These are phyloP conservation scores for Uria aalge DNA, from an alignment of 2,113 vertebrate species.

Conservation along the genomic window DNA sequence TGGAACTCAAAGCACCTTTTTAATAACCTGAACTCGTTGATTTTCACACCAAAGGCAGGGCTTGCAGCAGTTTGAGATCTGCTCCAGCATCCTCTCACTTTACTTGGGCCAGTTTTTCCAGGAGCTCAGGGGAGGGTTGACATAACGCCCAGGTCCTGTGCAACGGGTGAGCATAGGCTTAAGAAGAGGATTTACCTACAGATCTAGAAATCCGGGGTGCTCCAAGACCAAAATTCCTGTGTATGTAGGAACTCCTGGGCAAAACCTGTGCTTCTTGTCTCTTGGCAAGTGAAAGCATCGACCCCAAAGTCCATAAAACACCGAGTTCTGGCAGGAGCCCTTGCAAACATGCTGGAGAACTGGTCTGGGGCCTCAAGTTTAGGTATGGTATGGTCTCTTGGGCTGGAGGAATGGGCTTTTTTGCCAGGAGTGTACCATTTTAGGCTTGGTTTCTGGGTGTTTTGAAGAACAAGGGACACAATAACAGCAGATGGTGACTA, in stretches of 20 bases:
- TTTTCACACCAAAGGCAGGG: neutral
- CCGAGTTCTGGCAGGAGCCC: neutral
- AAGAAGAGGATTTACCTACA: neutral
- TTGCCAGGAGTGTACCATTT: neutral
- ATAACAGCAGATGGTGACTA: neutral
- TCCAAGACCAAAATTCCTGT: neutral
- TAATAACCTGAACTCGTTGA: neutral
- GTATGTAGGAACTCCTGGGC: neutral
- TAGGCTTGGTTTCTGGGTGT: neutral
- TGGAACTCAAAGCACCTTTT: neutral
- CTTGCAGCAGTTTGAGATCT: neutral
- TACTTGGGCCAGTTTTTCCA: neutral
- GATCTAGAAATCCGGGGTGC: neutral
- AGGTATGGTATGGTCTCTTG: neutral
- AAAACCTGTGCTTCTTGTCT: slow-evolving; percentile 19
- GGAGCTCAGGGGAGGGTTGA: neutral
- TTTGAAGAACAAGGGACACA: neutral
- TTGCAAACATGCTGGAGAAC: neutral
- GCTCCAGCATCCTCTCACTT: neutral
- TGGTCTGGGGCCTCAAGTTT: neutral
- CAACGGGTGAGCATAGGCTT: neutral
- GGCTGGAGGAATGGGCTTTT: neutral
- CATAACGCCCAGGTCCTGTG: no score
- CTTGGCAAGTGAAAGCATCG: neutral
- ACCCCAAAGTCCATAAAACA: neutral